These are phyloP conservation scores for Caenorhabditis brenneri DNA, from an alignment of 1,140 invertebrate species.

Conservation along the genomic window DNA sequence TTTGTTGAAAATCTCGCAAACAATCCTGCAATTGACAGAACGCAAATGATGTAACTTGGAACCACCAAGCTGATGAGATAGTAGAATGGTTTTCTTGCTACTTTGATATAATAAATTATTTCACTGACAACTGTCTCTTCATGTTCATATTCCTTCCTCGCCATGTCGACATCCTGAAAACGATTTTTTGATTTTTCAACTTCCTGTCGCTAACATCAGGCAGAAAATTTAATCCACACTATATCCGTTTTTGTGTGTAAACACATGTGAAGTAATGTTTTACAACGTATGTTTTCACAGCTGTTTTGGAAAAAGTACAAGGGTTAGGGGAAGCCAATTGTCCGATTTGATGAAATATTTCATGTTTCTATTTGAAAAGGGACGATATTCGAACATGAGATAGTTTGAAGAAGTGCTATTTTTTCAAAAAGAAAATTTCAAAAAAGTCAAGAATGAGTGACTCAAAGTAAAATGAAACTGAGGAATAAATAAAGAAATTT, in stretches of 20 bases:
- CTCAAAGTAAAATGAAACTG: not conserved
- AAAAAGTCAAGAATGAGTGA: no score
- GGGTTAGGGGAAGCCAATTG: not conserved
- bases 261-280: not conserved
- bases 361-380: no score
- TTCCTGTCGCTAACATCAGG: not conserved
- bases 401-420: no score
- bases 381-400: no score
- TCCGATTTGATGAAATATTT: not conserved
- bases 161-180: slow-evolving; percentile 53
- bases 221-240: not conserved
- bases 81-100: slow-evolving; percentile 57
- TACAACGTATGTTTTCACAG: not conserved
- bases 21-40: slow-evolving; percentile 56
- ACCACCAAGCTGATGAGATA: slow-evolving; percentile 57
- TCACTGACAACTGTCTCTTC: slow-evolving; percentile 55
- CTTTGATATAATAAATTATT: slow-evolving; percentile 48
- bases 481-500: not conserved
- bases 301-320: not conserved
- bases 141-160: slow-evolving; percentile 45
- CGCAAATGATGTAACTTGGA: slow-evolving; percentile 62
- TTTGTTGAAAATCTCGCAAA: slow-evolving; percentile 61
- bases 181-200: not conserved
- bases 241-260: not conserved
- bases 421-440: no score